Base-by-base conservation (phyloP, 53 echinoderm and acorn worm genomes). In the Paracentrotus lividus region DNA sequence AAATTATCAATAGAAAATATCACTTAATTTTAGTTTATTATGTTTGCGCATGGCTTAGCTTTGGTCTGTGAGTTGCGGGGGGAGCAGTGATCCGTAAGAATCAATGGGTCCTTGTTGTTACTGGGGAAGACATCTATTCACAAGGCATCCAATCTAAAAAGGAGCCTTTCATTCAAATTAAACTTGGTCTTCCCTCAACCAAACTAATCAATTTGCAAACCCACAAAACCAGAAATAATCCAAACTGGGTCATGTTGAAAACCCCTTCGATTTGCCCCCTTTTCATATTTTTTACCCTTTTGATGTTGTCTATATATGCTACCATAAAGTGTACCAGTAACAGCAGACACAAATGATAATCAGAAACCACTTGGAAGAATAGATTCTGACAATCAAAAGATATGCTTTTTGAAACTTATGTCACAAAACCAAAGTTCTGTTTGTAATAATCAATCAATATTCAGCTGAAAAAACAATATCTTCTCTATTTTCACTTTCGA, bases 161-260 rank as follows among this genome's bases (percentile, higher is more conserved):
- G 86, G 55, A 86, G 49, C 34, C 86, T 86, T 86, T 86, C 86
- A 86, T 32, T 86, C 34, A 55, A 86, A 55, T 86, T 56, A 29
- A 54, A 54, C 54, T 36, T 56, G 86, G 33, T 47, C 86, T 54
- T 55, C 86, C 86, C 54, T 36, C 53, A 33, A 55, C 34, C 33
- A 56, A 54, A 56, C n/a, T 45, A 81, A 81, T 81, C 81, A 81
- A 81, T 81, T 81, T 81, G 20, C 33, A 45, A 47, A 42, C 47
- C 81, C 33, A 10, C 81, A 47, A 47, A 45, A 47, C 47, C 81
- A 81, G 45, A 24, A 76, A 26, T 81, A 8, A 81, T 81, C 47
- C n/a, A 10, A 81, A 47, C 40, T 81, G 24, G 81, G 81, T 81
- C 81, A 81, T 44, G 45, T 47, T 81, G 81, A 81, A 81, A 47